Percentiles rank a stretch among this genome's conserved stretches.
These are phyloP conservation scores for Leucophenga maculata DNA, from an alignment of 2,888 invertebrate species.

Conservation along the genomic window DNA sequence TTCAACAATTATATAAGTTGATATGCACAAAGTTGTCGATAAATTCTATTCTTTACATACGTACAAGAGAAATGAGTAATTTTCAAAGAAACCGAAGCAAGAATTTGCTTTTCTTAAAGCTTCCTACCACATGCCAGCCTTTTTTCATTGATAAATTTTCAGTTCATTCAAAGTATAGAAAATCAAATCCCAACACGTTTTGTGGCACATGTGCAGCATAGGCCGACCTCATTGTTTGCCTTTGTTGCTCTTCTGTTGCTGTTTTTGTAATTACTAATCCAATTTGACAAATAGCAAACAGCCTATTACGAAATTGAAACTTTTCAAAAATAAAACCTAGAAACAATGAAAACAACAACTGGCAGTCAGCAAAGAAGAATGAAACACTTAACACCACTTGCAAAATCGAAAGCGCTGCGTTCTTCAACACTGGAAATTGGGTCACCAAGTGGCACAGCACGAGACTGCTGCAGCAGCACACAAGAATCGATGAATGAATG, in stretches of 20 bases:
- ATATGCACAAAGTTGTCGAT: too few species aligned
- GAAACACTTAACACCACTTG: neutral
- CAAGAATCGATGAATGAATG: neutral
- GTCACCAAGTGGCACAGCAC: slow-evolving; percentile 6
- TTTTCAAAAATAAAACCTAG: neutral
- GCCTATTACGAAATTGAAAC: slow-evolving; percentile 1
- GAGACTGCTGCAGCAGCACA: neutral
- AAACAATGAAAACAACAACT: neutral
- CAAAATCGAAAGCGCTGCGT: neutral
- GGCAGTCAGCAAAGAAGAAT: neutral
- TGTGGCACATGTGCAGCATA: slow-evolving; percentile 12
- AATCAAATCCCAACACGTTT: slow-evolving; percentile 3
- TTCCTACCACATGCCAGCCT: too few species aligned
- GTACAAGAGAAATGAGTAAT: too few species aligned
- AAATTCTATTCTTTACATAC: too few species aligned
- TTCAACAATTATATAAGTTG: too few species aligned
- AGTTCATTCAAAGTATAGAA: too few species aligned
- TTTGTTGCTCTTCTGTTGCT: neutral
- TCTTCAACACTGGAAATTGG: neutral
- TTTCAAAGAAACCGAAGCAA: too few species aligned
- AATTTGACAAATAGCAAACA: neutral
- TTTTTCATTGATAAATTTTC: too few species aligned
- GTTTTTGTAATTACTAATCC: neutral
- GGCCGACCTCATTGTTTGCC: neutral
- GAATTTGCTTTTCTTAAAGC: too few species aligned